Evolutionary conservation across 2,113 vertebrate species (phyloP).

Genomic region (Athene noctua): DNA sequence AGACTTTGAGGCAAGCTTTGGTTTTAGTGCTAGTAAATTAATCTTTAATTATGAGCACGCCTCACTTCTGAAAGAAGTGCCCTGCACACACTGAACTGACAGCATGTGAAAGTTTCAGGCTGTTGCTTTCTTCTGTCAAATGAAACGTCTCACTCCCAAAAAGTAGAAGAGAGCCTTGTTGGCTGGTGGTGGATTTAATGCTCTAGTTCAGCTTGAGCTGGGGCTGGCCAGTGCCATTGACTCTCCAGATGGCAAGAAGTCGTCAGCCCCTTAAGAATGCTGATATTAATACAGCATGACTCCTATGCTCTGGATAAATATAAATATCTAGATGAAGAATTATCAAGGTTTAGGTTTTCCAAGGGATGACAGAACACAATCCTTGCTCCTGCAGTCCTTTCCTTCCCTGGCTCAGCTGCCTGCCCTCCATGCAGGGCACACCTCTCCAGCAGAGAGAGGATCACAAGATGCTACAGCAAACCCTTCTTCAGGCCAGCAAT

Average conservation of each 20-base stretch:
- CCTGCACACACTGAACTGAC: background rate
- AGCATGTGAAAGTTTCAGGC: background rate
- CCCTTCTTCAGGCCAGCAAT: background rate
- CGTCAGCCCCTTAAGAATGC: background rate
- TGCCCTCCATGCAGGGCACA: background rate
- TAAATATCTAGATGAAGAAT: background rate
- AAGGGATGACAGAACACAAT: background rate
- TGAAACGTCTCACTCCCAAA: background rate
- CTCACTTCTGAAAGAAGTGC: background rate
- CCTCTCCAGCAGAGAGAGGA: background rate
- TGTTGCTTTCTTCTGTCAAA: background rate
- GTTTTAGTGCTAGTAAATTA: conserved; percentile 42
- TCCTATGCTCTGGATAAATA: background rate
- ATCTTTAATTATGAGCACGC: conserved; percentile 39
- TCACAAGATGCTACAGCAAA: background rate
- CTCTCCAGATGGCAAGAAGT: background rate
- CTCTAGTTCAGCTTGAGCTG: background rate
- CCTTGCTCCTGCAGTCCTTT: background rate
- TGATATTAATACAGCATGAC: background rate
- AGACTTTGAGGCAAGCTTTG: conserved; percentile 44
- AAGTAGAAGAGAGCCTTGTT: background rate
- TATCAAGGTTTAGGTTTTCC: background rate
- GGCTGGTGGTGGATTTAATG: background rate
- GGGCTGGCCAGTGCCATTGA: background rate
- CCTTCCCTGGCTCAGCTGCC: background rate